Evolutionary conservation across 92 coral and sea anemone genomes (phyloP).

Genomic region (Hydrozoanthus gracilis): DNA sequence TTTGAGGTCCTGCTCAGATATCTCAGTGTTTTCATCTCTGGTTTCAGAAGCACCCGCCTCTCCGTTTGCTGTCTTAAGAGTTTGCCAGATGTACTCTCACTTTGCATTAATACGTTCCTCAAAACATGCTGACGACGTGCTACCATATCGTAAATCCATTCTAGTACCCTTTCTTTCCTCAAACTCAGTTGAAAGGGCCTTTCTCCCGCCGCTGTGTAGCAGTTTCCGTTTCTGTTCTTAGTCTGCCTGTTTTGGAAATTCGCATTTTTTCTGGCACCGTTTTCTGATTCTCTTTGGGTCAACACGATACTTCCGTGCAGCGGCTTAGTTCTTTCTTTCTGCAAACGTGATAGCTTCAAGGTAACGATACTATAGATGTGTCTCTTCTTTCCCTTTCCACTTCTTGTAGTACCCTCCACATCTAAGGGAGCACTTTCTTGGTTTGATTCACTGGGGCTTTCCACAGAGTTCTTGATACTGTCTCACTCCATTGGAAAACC

Average conservation of each 20-base stretch:
- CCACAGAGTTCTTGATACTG: conserved; percentile 51
- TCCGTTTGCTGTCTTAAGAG: conserved; percentile 38
- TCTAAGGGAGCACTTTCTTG: conserved; percentile 39
- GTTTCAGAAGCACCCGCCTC: conserved; percentile 30
- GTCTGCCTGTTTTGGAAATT: conserved; percentile 23
- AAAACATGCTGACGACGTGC: conserved; percentile 46
- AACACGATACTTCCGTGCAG: conserved; percentile 26
- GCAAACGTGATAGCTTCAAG: conserved; percentile 44
- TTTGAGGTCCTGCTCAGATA: conserved; percentile 5
- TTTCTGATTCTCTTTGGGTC: conserved; percentile 36
- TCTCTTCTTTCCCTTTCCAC: conserved; percentile 44
- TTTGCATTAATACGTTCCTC: conserved; percentile 23
- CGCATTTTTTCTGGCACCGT: conserved; percentile 34
- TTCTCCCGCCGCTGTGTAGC: conserved; percentile 26
- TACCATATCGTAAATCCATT: conserved; percentile 44
- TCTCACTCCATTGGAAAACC: conserved; percentile 33
- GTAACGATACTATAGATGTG: conserved; percentile 36
- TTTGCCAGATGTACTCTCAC: conserved; percentile 46
- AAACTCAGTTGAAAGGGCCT: conserved; percentile 33
- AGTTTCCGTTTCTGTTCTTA: conserved; percentile 10
- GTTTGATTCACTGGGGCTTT: conserved; percentile 47
- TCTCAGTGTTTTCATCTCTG: conserved; percentile 26
- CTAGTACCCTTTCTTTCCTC: conserved; percentile 40
- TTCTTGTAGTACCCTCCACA: conserved; percentile 4
- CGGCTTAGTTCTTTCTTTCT: conserved; percentile 30